Evolutionary conservation across 2,888 invertebrate genomes (phyloP).

Genomic region (Epicampocera succincta): DNA sequence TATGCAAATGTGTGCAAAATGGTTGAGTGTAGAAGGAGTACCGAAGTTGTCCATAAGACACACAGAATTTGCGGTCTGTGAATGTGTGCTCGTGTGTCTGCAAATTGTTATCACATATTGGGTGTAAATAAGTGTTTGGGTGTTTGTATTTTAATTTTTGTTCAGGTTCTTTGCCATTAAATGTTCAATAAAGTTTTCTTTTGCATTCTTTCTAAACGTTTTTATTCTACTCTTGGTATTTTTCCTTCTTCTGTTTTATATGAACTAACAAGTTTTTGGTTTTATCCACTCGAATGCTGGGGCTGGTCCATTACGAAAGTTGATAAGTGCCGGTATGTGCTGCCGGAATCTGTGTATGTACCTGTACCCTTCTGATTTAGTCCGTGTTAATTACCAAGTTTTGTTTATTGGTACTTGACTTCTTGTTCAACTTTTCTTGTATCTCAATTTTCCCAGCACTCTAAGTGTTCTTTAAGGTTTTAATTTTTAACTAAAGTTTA

Average conservation of each 20-base stretch:
- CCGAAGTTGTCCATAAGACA: slow-evolving; percentile 11
- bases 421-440: slow-evolving; percentile 58
- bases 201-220: not conserved
- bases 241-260: slow-evolving; percentile 24
- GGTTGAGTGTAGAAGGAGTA: not conserved
- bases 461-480: slow-evolving; percentile 56
- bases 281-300: slow-evolving; percentile 60
- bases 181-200: slow-evolving; percentile 51
- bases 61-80: not conserved
- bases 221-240: too few relatives aligned
- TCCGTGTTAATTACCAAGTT: slow-evolving; percentile 70
- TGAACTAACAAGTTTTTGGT: slow-evolving; percentile 66
- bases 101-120: slow-evolving; percentile 12
- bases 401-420: slow-evolving; percentile 68
- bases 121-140: too few relatives aligned
- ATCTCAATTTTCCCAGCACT: slow-evolving; percentile 53
- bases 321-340: slow-evolving; percentile 14
- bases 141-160: not conserved
- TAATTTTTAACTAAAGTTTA: slow-evolving; percentile 54
- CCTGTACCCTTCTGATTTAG: slow-evolving; percentile 54
- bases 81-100: slow-evolving; percentile 26
- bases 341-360: slow-evolving; percentile 32
- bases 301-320: not conserved
- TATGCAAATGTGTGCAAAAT: slow-evolving; percentile 3
- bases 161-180: not conserved